Conservation (phyloP, 2,797 vertebrate species). For the Enteromius viviparus region DNA sequence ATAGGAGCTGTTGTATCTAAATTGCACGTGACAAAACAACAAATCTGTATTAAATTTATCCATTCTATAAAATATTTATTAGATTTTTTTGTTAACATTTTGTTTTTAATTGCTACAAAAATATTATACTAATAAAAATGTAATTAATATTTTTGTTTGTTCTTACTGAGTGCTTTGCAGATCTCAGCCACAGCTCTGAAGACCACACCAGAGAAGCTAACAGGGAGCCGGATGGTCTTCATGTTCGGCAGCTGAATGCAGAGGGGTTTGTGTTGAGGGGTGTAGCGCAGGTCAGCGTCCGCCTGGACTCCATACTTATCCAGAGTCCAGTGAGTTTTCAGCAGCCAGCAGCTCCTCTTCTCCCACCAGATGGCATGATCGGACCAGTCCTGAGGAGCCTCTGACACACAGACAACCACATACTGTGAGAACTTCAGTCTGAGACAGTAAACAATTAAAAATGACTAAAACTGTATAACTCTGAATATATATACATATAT, state of each 20-base stretch:
- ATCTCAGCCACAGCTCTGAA: slow-evolving; percentile 90
- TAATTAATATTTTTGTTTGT: neutral
- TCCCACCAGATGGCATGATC: slow-evolving; percentile 98
- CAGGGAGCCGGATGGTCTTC: slow-evolving; percentile 86
- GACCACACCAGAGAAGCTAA: slow-evolving; percentile 91
- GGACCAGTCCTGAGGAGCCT: slow-evolving; percentile 91
- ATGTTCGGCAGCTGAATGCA: slow-evolving; percentile 90
- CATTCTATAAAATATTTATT: neutral
- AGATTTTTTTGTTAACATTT: neutral
- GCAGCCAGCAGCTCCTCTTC: slow-evolving; percentile 91
- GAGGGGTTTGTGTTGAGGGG: slow-evolving; percentile 90
- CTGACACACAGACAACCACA: slow-evolving; percentile 69
- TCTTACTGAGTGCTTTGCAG: slow-evolving; percentile 92
- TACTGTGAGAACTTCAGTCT: neutral
- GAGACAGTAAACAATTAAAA: neutral
- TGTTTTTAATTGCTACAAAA: neutral
- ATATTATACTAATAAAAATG: neutral
- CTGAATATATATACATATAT: neutral
- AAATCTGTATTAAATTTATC: neutral
- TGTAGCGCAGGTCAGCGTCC: slow-evolving; percentile 91
- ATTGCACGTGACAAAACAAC: neutral
- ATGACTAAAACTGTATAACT: too few relatives aligned
- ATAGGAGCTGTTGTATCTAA: neutral
- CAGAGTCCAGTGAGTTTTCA: slow-evolving; percentile 97
- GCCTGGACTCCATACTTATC: slow-evolving; percentile 96